phyloP scores from a whole-genome alignment of 2,113 vertebrate genomes.

The Centropristis striata region DNA sequence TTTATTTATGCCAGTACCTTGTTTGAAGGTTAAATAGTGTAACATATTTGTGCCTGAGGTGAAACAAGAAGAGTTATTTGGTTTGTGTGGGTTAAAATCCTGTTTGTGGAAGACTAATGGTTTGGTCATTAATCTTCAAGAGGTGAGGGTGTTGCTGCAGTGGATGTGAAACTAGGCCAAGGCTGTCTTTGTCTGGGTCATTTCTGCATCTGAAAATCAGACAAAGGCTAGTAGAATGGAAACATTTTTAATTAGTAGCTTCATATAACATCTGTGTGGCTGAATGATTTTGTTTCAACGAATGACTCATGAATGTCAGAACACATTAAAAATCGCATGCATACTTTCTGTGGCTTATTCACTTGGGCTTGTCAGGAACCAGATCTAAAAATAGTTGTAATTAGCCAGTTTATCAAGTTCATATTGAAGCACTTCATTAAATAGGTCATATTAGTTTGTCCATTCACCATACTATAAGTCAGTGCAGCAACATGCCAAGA shows the following conservation, averaged over 20 bases:
- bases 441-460: not conserved
- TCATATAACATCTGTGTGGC: not conserved
- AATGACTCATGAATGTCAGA: not conserved
- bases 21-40: not conserved
- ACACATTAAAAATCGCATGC: not conserved
- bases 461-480: not conserved
- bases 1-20: too few relatives aligned
- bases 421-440: not conserved
- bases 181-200: slow-evolving; percentile 13
- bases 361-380: not conserved
- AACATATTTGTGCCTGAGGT: not conserved
- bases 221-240: not conserved
- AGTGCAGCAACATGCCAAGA: not conserved
- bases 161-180: slow-evolving; percentile 25
- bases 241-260: not conserved
- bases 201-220: slow-evolving; percentile 15
- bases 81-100: slow-evolving; percentile 29
- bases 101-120: not conserved
- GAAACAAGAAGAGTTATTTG: not conserved
- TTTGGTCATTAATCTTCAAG: slow-evolving; percentile 29
- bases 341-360: not conserved
- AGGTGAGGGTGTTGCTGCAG: not conserved
- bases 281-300: slow-evolving; percentile 4
- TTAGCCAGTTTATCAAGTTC: too few relatives aligned
- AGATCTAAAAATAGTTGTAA: not conserved